Base-by-base conservation (phyloP, 1,140 invertebrate genomes). In the Bombus superbus region DNA sequence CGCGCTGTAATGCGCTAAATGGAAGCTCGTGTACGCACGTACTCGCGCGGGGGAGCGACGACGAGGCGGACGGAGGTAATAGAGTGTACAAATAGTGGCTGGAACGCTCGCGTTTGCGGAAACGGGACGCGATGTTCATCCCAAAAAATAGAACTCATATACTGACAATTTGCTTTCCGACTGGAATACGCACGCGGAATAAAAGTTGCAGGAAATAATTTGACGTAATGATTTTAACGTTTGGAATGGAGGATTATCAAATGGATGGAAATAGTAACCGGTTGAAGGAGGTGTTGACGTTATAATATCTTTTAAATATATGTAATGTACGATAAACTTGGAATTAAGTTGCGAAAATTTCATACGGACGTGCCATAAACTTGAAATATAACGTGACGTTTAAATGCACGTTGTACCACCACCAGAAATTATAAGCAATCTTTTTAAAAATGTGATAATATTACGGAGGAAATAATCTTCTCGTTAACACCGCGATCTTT, bases 11-110 rank as follows among this genome's bases (percentile, higher is more conserved):
- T 66, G 59, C 68, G 32, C 44, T n/a, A 64, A 83, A 53, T 38
- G 72, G 59, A 62, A 44, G 25, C 75, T 76, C 9, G 32, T 44
- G 66, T 71, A 84, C 71, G 81, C 81, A 74, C 75, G 74, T 78
- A 47, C 77, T 59, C 32, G 75, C 28, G 38, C 15, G 22, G 25
- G 22, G 9, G 35, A 25, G n/a, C 13, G 40, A 35, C 13, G 74
- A 38, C 22, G 32, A 9, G 25, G 4, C 9, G 47, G 35, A 38
- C 44, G 42, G 32, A 66, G 42, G 82, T 79, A 84, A 84, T 79
- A 71, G 82, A 84, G 75, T 68, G 82, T 79, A 71, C 62, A 84
- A 69, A 84, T 78, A 78, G 47, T 40, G 76, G 76, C 25, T 71
- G 11, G 81, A 53, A 44, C 62, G 18, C n/a, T 83, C 32, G 32